A percentile compares a stretch with the other conserved stretches of the same genome.
Conservation (phyloP, 53 echinoderm and acorn worm genomes). For the Stichopus horrens region DNA sequence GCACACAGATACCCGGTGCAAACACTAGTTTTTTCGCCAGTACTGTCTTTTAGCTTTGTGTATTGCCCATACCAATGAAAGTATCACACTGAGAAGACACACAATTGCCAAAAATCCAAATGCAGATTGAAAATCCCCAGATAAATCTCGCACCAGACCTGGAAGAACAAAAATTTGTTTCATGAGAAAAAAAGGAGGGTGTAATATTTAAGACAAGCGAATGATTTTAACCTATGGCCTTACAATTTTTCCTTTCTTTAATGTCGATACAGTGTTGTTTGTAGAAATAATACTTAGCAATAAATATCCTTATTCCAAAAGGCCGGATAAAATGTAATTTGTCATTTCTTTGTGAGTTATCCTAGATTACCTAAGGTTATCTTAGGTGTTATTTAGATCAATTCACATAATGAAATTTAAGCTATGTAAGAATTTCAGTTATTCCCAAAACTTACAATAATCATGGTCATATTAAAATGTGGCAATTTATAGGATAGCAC, state of each 20-base stretch:
- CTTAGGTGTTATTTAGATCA: no score
- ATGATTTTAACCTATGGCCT: not conserved
- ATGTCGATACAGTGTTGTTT: not conserved
- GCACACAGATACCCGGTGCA: no score
- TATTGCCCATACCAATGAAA: not conserved
- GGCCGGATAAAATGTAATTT: not conserved
- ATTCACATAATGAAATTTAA: no score
- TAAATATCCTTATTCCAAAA: not conserved
- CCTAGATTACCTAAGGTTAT: no score
- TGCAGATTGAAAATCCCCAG: not conserved
- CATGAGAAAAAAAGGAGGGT: not conserved
- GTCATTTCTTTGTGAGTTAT: no score
- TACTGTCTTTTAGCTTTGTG: no score
- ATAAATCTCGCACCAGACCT: not conserved
- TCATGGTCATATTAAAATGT: no score
- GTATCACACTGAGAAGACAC: not conserved
- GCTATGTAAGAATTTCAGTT: no score
- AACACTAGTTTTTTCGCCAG: no score
- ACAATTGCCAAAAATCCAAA: conserved; percentile 7
- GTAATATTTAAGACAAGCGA: not conserved
- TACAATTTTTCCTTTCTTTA: no score
- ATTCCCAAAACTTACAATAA: no score
- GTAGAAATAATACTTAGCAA: not conserved
- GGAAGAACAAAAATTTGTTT: not conserved
- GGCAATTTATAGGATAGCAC: no score